A percentile compares a stretch with the other conserved stretches of the same genome.
phyloP scores from a whole-genome alignment of 2,888 invertebrate species.

The Bibio marci region DNA sequence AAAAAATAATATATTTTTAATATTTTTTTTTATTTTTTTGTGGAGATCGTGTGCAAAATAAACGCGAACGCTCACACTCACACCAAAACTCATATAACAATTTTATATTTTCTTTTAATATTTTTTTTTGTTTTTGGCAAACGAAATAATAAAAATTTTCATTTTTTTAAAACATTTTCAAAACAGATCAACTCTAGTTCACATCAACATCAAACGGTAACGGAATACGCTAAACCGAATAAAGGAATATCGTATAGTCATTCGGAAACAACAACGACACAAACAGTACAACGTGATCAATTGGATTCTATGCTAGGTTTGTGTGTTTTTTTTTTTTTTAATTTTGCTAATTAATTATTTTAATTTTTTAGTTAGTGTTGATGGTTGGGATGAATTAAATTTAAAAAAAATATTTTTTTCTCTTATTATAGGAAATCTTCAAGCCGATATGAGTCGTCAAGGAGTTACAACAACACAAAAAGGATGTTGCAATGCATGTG shows the following conservation, averaged over 20 bases:
- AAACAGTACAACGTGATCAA: conserved; percentile 22
- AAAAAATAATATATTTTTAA: too few relatives aligned
- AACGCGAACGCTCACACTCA: too few relatives aligned
- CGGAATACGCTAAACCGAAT: conserved; percentile 53
- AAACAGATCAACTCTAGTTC: conserved; percentile 42
- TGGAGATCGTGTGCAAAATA: too few relatives aligned
- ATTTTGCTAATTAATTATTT: too few relatives aligned
- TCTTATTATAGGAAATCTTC: conserved; percentile 33
- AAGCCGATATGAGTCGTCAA: conserved; percentile 96
- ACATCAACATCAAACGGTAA: conserved; percentile 46
- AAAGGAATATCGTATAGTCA: conserved; percentile 31
- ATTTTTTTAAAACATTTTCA: neutral
- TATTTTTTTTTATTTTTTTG: too few relatives aligned
- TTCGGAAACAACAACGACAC: conserved; percentile 1
- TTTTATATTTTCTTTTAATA: too few relatives aligned
- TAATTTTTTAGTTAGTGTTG: too few relatives aligned
- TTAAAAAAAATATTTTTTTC: conserved; percentile 1
- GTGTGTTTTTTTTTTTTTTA: too few relatives aligned
- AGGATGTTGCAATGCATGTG: conserved; percentile 97
- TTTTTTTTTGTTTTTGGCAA: neutral
- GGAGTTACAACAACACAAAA: conserved; percentile 97
- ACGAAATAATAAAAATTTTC: conserved; percentile 1
- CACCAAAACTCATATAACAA: too few relatives aligned
- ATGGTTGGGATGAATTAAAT: neutral
- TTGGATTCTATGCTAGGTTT: conserved; percentile 35